Evolutionary conservation across 2,113 vertebrate genomes (phyloP), one percentile per base, ranked within the genome.

Genomic region (Rhinogobius similis): DNA sequence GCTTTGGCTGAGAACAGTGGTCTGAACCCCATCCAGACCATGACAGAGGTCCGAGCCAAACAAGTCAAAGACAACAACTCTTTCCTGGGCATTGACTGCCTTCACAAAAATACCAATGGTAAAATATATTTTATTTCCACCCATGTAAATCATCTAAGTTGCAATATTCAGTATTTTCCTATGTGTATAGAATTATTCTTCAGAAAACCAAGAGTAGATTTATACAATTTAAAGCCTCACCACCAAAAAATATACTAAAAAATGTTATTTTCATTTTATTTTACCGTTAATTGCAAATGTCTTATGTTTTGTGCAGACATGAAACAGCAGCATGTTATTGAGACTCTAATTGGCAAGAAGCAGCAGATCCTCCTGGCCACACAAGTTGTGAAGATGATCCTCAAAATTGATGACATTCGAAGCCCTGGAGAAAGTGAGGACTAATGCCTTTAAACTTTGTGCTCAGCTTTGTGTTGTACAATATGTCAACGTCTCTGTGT

Each of bases 381-480:
- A 21, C 97, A 99, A 53, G 96, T 99, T 23, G 98, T 99, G 65
- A 95, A 96, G 89, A 99, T 99, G 98, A 98, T 99, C 84, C 86
- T 99, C 70, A 99, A 99, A 92, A 99, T 99, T 0, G 97, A 99
- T 48, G 98, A 99, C 79, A 95, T 99, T 88, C 93, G 97, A 76
- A 94, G 91, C 85, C 96, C 94, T 0, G 98, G 97, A 59, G 96
- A 99, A 79, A 92, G 88, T 16, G 96, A 99, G 82, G 97, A 99
- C 62, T 98, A 61, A 74, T 93, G 53, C 24, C n/a, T 12, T 46
- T 23, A 38, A 48, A 63, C 20, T 13, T 14, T 46, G 67, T 12
- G 71, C 68, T 79, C 38, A 0, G 73, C 50, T 38, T 36, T 10
- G 61, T 10, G 10, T 65, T 68, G 68, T 81, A 50, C 18, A 73